Evolutionary conservation across 2,113 vertebrate species (phyloP).

Genomic region (Tetrax tetrax): DNA sequence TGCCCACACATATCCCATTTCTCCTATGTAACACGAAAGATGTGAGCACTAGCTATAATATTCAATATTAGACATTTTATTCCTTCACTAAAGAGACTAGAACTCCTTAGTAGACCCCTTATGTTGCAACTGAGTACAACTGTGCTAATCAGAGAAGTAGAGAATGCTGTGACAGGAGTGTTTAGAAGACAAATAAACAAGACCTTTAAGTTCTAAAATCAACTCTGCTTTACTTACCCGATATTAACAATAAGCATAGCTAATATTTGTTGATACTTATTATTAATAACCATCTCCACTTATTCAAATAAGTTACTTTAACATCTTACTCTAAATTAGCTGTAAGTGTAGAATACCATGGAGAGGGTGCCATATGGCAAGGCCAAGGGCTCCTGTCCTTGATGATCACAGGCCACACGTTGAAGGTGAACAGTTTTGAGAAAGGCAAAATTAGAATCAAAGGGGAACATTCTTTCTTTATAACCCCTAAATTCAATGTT

Average conservation of each 20-base stretch:
- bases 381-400: neutral
- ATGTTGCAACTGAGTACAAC: neutral
- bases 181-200: neutral
- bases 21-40: neutral
- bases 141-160: neutral
- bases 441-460: neutral
- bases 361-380: rapidly evolving
- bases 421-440: neutral
- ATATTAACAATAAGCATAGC: neutral
- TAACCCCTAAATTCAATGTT: neutral
- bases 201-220: neutral
- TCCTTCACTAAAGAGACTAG: neutral
- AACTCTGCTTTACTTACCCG: neutral
- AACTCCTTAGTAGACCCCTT: neutral
- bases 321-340: neutral
- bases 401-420: neutral
- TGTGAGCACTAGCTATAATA: rapidly evolving
- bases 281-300: neutral
- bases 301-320: neutral
- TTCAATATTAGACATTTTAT: neutral
- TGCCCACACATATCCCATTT: neutral
- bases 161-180: neutral
- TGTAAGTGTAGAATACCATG: neutral
- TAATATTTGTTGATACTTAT: neutral
- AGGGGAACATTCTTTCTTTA: neutral